These are phyloP conservation scores for Notarius quadriscutis DNA, from an alignment of 2,113 vertebrate species.

Conservation along the genomic window DNA sequence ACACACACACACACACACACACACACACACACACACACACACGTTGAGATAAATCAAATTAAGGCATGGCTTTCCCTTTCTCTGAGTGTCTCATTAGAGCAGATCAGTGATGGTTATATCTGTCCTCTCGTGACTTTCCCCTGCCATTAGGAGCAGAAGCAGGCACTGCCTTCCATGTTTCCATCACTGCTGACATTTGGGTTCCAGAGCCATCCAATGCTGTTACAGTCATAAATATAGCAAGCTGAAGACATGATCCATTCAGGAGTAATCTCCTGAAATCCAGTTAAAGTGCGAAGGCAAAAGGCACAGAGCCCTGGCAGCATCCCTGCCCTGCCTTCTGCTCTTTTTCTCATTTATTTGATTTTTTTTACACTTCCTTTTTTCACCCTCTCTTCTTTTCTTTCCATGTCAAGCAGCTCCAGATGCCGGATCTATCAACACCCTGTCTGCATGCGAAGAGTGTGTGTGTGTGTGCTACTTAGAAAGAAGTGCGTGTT, in stretches of 20 bases:
- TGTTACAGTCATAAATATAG: slow-evolving; percentile 68
- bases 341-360: slow-evolving; percentile 44
- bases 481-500: slow-evolving; percentile 37
- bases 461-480: slow-evolving; percentile 45
- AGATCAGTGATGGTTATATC: slow-evolving; percentile 46
- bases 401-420: slow-evolving; percentile 73
- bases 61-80: neutral
- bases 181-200: slow-evolving; percentile 72
- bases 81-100: slow-evolving; percentile 23
- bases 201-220: slow-evolving; percentile 69
- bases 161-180: slow-evolving; percentile 63
- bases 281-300: slow-evolving; percentile 62
- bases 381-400: slow-evolving; percentile 52
- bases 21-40: slow-evolving; percentile 14
- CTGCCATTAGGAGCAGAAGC: slow-evolving; percentile 58
- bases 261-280: slow-evolving; percentile 63
- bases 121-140: slow-evolving; percentile 13
- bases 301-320: slow-evolving; percentile 60
- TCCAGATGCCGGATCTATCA: slow-evolving; percentile 81
- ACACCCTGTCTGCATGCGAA: slow-evolving; percentile 74
- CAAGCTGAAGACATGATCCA: slow-evolving; percentile 58
- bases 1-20: slow-evolving; percentile 3
- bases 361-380: slow-evolving; percentile 45
- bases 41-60: neutral
- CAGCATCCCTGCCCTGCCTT: slow-evolving; percentile 59